Base-by-base conservation (phyloP, 2,888 invertebrate species). In the Craniophora ligustri region DNA sequence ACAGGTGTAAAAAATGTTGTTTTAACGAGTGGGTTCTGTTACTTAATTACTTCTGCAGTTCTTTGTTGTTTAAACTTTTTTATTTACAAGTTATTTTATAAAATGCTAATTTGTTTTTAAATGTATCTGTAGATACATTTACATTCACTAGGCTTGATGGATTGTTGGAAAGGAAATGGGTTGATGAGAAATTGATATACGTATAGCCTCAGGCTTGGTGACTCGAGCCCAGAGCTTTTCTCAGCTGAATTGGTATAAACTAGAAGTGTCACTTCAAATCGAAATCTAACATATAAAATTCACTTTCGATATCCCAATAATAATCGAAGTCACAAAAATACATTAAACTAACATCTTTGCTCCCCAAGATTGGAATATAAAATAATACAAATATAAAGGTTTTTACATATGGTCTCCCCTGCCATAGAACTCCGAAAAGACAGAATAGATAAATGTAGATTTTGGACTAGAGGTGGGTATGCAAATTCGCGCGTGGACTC, bases 401-500 rank as follows among this genome's bases (percentile, higher is more conserved):
- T 44, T 67, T 67, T 58, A 39, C 36, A 41, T 44, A 67, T 30
- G 26, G 44, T 36, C 53, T 56, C 53, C 63, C 47, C 49, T 74
- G 51, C 59, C 54, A 72, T 61, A 57, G 63, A 69, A 59, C 73
- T 62, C 70, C 49, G 66, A 66, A 72, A 75, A 65, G 55, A 50
- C 71, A 69, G 76, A 76, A 84, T 85, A 86, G 89, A 89, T 85
- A 86, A 75, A 81, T 78, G 78, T 82, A 82, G 77, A 82, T 86
- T 84, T 87, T 77, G 81, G 88, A 85, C 79, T 83, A 81, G 78
- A 82, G 82, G 82, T 80, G 82, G 72, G 78, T 90, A 92, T 92
- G 90, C 81, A 87, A 91, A 92, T 91, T 76, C 81, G 83, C 92
- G 86, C 91, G 91, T 91, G 93, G 89, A 88, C 88, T 87, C 86